These are phyloP conservation scores for Diceros bicornis DNA, from an alignment of 2,797 vertebrate genomes.

Conservation along the genomic window DNA sequence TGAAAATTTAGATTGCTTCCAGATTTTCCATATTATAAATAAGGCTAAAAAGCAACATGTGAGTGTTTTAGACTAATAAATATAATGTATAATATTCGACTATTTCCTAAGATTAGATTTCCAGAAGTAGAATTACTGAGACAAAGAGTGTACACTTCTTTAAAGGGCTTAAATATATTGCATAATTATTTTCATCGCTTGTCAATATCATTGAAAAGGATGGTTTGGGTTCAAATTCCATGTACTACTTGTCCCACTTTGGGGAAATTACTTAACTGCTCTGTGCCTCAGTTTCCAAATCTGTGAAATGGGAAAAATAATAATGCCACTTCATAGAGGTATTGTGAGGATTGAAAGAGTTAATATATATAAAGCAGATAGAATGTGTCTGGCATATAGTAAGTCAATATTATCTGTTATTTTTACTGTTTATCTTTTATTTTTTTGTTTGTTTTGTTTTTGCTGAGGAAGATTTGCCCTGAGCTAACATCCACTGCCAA, in stretches of 20 bases:
- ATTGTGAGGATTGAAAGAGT: not conserved
- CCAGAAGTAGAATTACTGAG: not conserved
- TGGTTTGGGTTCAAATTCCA: not conserved
- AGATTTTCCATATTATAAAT: slow-evolving; percentile 10
- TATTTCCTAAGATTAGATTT: slow-evolving; percentile 33
- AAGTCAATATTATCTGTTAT: not conserved
- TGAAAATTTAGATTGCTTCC: slow-evolving; percentile 39
- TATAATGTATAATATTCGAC: not conserved
- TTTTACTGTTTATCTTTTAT: not conserved
- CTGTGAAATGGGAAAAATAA: not conserved
- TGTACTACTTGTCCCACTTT: not conserved
- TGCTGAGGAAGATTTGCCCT: too few relatives aligned
- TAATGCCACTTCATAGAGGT: not conserved
- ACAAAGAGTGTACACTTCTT: not conserved
- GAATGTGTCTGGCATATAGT: not conserved
- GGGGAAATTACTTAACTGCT: not conserved
- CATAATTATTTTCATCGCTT: not conserved
- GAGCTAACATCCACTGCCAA: too few relatives aligned
- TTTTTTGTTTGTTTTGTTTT: too few relatives aligned
- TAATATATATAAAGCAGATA: fast-evolving
- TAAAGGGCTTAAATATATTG: not conserved
- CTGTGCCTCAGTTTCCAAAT: not conserved
- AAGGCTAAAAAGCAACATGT: not conserved
- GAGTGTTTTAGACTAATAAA: slow-evolving; percentile 22
- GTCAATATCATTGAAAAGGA: not conserved